These are phyloP conservation scores for Austrofundulus limnaeus DNA, from an alignment of 2,113 vertebrate genomes.

Conservation along the genomic window DNA sequence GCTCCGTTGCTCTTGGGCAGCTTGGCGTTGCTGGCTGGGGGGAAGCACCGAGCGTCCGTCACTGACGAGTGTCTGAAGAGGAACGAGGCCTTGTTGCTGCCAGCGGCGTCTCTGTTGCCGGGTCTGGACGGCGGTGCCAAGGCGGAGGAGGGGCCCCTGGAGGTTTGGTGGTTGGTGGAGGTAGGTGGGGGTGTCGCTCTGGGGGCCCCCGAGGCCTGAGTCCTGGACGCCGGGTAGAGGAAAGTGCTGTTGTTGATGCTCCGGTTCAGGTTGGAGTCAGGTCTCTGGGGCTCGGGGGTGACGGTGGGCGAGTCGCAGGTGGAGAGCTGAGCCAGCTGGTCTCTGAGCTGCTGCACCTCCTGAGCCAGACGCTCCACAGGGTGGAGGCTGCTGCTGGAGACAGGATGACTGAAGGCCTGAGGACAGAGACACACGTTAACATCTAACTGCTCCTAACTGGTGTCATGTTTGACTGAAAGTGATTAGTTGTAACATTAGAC, in stretches of 20 bases:
- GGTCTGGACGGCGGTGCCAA: slow-evolving; percentile 16
- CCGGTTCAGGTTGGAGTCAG: slow-evolving; percentile 79
- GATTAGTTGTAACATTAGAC: too few relatives aligned
- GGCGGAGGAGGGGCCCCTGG: slow-evolving; percentile 21
- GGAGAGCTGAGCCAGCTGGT: slow-evolving; percentile 62
- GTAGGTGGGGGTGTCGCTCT: slow-evolving; percentile 31
- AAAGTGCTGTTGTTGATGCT: slow-evolving; percentile 81
- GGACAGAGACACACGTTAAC: too few relatives aligned
- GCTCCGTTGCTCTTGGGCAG: slow-evolving; percentile 65
- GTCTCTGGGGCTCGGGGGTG: slow-evolving; percentile 32
- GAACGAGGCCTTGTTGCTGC: slow-evolving; percentile 77
- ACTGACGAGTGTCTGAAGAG: slow-evolving; percentile 70
- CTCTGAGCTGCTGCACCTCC: slow-evolving; percentile 78
- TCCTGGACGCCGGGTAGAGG: slow-evolving; percentile 70
- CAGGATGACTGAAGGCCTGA: slow-evolving; percentile 79
- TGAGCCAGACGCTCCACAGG: slow-evolving; percentile 76
- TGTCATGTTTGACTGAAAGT: too few relatives aligned
- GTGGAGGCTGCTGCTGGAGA: slow-evolving; percentile 71
- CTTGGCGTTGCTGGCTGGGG: slow-evolving; percentile 60
- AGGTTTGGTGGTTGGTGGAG: slow-evolving; percentile 55
- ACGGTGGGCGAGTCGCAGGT: slow-evolving; percentile 7
- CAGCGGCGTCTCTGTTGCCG: slow-evolving; percentile 32
- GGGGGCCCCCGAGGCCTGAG: slow-evolving; percentile 16
- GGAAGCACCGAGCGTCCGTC: slow-evolving; percentile 55
- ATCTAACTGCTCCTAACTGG: too few relatives aligned